Percentiles rank a stretch among this genome's conserved stretches.
phyloP scores from a whole-genome alignment of 2,113 vertebrate genomes.

The Grallaria varia region DNA sequence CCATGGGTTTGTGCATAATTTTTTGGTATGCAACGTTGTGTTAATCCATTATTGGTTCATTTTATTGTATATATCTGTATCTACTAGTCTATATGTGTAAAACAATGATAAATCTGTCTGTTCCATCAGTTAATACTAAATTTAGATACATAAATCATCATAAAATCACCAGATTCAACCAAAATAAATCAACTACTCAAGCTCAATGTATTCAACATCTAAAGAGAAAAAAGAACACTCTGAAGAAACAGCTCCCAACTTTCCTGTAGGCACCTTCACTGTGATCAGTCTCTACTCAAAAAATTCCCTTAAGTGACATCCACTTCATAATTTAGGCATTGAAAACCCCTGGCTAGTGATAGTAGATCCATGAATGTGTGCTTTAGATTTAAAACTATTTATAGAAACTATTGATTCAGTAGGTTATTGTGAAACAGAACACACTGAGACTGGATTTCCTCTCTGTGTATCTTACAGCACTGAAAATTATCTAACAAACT shows the following conservation, averaged over 20 bases:
- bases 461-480: not conserved
- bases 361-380: not conserved
- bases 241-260: not conserved
- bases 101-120: not conserved
- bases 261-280: not conserved
- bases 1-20: not conserved
- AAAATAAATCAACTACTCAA: not conserved
- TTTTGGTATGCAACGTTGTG: not conserved
- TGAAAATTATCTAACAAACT: not conserved
- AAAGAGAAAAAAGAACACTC: not conserved
- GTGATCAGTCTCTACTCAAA: not conserved
- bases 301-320: not conserved
- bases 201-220: not conserved
- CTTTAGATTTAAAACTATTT: not conserved
- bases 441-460: not conserved
- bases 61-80: not conserved
- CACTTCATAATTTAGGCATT: not conserved
- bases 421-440: not conserved
- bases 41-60: not conserved
- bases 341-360: not conserved
- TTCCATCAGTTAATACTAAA: not conserved
- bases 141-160: not conserved
- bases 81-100: not conserved
- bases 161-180: not conserved
- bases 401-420: not conserved